Evolutionary conservation across 2,113 vertebrate genomes (phyloP).

Genomic region (Labrus mixtus): DNA sequence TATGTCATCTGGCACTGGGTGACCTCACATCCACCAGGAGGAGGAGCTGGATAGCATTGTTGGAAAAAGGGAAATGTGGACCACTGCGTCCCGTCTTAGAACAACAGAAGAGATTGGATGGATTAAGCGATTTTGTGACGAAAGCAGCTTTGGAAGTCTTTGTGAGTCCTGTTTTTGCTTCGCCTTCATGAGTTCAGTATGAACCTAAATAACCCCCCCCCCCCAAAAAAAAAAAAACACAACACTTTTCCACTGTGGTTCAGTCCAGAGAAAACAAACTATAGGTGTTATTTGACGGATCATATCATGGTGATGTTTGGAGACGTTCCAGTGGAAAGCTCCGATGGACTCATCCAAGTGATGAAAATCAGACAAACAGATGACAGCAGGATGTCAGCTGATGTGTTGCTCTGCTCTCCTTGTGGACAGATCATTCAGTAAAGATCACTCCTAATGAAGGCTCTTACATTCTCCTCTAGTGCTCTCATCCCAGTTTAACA

Average conservation of each 20-base stretch:
- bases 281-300: slow-evolving; percentile 30
- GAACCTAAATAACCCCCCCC: no score
- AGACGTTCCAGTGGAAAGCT: slow-evolving; percentile 10
- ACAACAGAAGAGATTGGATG: neutral
- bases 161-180: no score
- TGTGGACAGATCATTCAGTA: neutral
- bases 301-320: slow-evolving; percentile 19
- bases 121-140: neutral
- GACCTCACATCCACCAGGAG: neutral
- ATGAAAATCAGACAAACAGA: slow-evolving; percentile 23
- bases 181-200: no score
- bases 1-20: no score
- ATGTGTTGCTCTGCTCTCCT: neutral
- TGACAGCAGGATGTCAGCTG: slow-evolving; percentile 1
- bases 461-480: neutral
- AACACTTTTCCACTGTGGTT: neutral
- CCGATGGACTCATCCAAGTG: neutral
- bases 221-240: no score
- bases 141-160: no score
- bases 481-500: slow-evolving; percentile 5
- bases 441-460: slow-evolving; percentile 5
- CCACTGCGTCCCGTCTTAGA: neutral
- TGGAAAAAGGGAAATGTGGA: neutral
- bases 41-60: no score
- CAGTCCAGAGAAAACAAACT: neutral